Evolutionary conservation across 2,797 vertebrate genomes (phyloP).

Genomic region (Danio aesculapii): DNA sequence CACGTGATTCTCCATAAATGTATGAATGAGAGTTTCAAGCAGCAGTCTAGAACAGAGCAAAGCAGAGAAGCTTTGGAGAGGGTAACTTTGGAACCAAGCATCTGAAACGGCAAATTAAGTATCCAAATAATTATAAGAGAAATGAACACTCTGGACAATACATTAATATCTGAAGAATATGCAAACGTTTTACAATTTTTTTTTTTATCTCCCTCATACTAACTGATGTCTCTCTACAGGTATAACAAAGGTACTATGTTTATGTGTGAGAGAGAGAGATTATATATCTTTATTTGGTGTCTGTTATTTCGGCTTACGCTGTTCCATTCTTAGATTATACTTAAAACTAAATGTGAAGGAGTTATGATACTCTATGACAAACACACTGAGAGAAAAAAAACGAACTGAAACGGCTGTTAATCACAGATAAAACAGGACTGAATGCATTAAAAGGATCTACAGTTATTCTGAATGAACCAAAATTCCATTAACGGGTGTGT

Average conservation of each 20-base stretch:
- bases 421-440: slow-evolving; percentile 73
- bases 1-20: slow-evolving; percentile 46
- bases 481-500: slow-evolving; percentile 32
- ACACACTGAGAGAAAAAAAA: slow-evolving; percentile 67
- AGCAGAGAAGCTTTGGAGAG: slow-evolving; percentile 67
- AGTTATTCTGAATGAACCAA: slow-evolving; percentile 33
- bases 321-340: slow-evolving; percentile 49
- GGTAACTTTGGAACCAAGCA: slow-evolving; percentile 74
- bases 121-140: slow-evolving; percentile 76
- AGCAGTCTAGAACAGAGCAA: slow-evolving; percentile 60
- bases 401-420: slow-evolving; percentile 74
- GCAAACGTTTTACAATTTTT: slow-evolving; percentile 32
- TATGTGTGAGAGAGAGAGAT: slow-evolving; percentile 4
- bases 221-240: slow-evolving; percentile 78
- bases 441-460: slow-evolving; percentile 44
- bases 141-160: slow-evolving; percentile 77
- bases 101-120: slow-evolving; percentile 76
- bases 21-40: slow-evolving; percentile 43
- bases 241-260: slow-evolving; percentile 70
- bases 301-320: slow-evolving; percentile 47
- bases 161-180: slow-evolving; percentile 70
- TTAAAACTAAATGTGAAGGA: slow-evolving; percentile 49
- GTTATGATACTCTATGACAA: slow-evolving; percentile 69
- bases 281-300: slow-evolving; percentile 54
- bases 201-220: slow-evolving; percentile 69